Evolutionary conservation across 1,140 invertebrate genomes (phyloP).

Genomic region (Helicoverpa zea): DNA sequence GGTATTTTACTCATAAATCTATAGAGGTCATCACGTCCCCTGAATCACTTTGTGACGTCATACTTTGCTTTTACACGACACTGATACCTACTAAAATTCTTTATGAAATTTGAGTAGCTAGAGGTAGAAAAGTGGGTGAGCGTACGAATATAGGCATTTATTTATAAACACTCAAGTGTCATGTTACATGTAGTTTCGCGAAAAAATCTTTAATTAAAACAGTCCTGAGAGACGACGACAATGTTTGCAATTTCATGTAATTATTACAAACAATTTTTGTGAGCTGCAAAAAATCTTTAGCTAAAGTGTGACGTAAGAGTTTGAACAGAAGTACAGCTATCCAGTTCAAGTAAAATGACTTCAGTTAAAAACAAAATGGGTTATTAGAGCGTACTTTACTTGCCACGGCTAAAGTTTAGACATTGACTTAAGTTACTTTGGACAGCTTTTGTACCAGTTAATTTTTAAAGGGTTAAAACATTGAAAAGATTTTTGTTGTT

Average conservation of each 20-base stretch:
- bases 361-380: constrained; percentile 32
- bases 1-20: constrained; percentile 37
- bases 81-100: background rate
- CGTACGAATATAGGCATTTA: background rate
- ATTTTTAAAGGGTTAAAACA: constrained; percentile 35
- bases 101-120: background rate
- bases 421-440: constrained; percentile 34
- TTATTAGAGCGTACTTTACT: constrained; percentile 35
- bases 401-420: constrained; percentile 34
- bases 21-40: constrained; percentile 2
- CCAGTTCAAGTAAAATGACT: constrained; percentile 22
- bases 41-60: background rate
- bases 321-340: background rate
- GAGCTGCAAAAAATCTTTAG: constrained; percentile 1
- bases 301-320: background rate
- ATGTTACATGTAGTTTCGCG: background rate
- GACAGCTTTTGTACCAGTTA: constrained; percentile 33
- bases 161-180: no score
- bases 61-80: background rate
- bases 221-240: no score
- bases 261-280: constrained; percentile 2
- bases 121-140: background rate
- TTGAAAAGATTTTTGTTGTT: constrained; percentile 15
- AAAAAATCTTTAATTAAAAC: background rate
- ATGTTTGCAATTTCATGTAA: background rate